phyloP scores from a whole-genome alignment of 2,888 invertebrate genomes.

The Cantharis lateralis region DNA sequence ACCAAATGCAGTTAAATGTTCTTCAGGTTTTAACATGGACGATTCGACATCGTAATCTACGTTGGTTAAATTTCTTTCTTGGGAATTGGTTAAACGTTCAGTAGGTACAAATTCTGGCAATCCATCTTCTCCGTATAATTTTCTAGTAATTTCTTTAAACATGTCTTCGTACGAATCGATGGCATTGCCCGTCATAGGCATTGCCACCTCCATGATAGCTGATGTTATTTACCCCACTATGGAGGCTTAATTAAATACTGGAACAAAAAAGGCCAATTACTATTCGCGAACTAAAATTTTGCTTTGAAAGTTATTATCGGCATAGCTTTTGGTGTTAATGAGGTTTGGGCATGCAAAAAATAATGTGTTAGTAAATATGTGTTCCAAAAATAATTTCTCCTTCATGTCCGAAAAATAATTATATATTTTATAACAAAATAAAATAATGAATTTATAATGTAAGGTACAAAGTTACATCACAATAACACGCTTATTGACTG shows the following conservation, averaged over 20 bases:
- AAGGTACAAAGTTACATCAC: not conserved
- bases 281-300: not conserved
- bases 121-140: slow-evolving; percentile 84
- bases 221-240: slow-evolving; percentile 6
- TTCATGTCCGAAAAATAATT: not conserved
- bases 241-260: slow-evolving; percentile 19
- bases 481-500: not conserved
- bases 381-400: not conserved
- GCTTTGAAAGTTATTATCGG: not conserved
- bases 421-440: not conserved
- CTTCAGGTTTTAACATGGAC: slow-evolving; percentile 67
- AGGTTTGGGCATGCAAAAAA: not conserved
- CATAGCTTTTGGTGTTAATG: not conserved
- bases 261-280: slow-evolving; percentile 3
- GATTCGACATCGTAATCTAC: slow-evolving; percentile 59
- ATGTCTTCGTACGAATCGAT: slow-evolving; percentile 80
- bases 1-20: slow-evolving; percentile 74
- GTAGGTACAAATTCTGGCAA: slow-evolving; percentile 52
- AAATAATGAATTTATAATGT: not conserved
- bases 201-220: slow-evolving; percentile 56
- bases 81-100: slow-evolving; percentile 47
- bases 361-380: not conserved
- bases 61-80: slow-evolving; percentile 51
- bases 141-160: slow-evolving; percentile 91
- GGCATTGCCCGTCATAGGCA: slow-evolving; percentile 64